These are phyloP conservation scores for Pogona vitticeps DNA, from an alignment of 2,113 vertebrate genomes.

Conservation along the genomic window DNA sequence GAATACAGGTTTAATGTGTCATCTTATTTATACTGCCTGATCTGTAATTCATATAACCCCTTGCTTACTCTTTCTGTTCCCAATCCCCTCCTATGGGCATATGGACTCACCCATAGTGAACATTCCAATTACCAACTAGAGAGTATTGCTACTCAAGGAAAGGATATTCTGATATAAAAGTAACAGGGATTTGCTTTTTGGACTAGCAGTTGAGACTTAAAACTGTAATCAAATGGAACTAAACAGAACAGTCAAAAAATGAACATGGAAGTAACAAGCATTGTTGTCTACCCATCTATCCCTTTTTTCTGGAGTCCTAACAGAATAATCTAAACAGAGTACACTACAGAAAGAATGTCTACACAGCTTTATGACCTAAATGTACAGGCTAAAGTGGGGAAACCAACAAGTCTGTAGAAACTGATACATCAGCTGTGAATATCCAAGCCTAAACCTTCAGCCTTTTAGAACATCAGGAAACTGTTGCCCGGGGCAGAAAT, in stretches of 20 bases:
- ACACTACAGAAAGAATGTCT: background rate
- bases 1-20: background rate
- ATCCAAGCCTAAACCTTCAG: slow-evolving; percentile 2
- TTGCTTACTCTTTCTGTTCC: background rate
- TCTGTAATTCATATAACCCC: background rate
- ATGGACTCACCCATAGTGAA: background rate
- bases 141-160: background rate
- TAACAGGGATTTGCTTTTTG: background rate
- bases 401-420: background rate
- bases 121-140: background rate
- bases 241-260: background rate
- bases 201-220: slow-evolving; percentile 7
- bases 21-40: background rate
- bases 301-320: slow-evolving; percentile 13
- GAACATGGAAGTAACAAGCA: slow-evolving; percentile 16
- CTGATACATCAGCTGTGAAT: background rate
- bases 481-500: background rate
- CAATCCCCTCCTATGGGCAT: background rate
- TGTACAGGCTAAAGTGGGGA: background rate
- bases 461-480: background rate
- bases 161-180: background rate
- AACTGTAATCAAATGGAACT: slow-evolving; percentile 27
- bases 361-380: background rate
- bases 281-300: slow-evolving; percentile 12
- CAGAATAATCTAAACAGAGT: slow-evolving; percentile 1